A percentile compares a stretch with the other conserved stretches of the same genome.
Evolutionary conservation across 2,888 invertebrate genomes (phyloP).

Genomic region (Amphiduros pacificus): DNA sequence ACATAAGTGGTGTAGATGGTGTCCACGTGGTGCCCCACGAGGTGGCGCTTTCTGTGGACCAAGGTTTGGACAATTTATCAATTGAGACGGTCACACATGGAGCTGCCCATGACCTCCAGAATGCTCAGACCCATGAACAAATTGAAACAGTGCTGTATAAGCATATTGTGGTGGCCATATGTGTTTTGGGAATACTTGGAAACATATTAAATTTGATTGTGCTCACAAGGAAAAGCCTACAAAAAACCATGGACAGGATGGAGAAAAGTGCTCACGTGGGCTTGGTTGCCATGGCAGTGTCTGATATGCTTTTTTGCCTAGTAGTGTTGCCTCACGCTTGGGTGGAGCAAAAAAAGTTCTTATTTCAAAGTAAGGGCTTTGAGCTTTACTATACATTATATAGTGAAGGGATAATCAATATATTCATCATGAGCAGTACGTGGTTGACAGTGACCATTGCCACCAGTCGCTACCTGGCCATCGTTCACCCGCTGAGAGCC

Average conservation of each 20-base stretch:
- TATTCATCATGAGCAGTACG: constrained; percentile 54
- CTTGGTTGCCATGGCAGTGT: constrained; percentile 51
- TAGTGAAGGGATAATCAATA: constrained; percentile 46
- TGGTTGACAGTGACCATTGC: constrained; percentile 57
- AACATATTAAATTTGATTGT: constrained; percentile 50
- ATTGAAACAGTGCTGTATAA: constrained; percentile 6
- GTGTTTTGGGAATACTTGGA: constrained; percentile 47
- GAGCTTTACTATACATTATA: constrained; percentile 40
- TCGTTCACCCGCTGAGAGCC: constrained; percentile 55
- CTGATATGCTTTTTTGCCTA: constrained; percentile 55
- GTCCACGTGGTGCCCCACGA: too few relatives aligned
- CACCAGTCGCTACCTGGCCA: constrained; percentile 53
- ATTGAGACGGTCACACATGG: too few relatives aligned
- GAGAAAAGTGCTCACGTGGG: constrained; percentile 56
- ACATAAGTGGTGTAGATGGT: too few relatives aligned
- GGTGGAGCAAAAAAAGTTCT: constrained; percentile 18
- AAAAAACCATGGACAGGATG: constrained; percentile 48
- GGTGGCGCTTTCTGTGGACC: too few relatives aligned
- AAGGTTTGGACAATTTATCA: too few relatives aligned
- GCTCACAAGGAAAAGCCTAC: constrained; percentile 47
- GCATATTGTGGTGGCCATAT: constrained; percentile 66
- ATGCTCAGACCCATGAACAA: background rate
- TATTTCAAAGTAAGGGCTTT: constrained; percentile 12
- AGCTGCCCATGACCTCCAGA: background rate
- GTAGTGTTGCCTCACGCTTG: constrained; percentile 47